Evolutionary conservation across 2,888 invertebrate genomes (phyloP).

Genomic region (Siphlonurus alternatus): DNA sequence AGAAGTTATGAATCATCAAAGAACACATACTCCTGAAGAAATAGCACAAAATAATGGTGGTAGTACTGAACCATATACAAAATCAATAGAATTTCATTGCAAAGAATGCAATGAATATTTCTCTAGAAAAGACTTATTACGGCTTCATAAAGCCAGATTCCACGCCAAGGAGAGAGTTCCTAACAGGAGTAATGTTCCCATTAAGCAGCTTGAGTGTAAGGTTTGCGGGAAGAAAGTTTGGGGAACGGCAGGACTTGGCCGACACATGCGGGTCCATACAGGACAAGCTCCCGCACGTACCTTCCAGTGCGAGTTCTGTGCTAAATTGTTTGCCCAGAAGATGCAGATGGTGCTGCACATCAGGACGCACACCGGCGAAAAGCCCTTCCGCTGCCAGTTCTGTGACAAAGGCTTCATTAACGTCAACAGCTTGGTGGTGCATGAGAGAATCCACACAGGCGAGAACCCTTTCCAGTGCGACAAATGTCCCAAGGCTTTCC

Average conservation of each 20-base stretch:
- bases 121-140: neutral
- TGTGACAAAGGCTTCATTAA: conserved; percentile 95
- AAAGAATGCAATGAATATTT: neutral
- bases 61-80: neutral
- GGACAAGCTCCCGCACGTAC: neutral
- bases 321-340: neutral
- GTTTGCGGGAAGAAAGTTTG: neutral
- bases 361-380: conserved; percentile 94
- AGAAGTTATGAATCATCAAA: neutral
- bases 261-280: neutral
- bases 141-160: neutral
- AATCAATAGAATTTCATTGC: neutral
- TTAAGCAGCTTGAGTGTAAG: neutral
- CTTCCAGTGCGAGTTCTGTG: neutral
- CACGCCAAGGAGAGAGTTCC: neutral
- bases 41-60: neutral
- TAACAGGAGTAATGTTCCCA: neutral
- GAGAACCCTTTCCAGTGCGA: neutral
- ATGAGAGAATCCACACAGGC: neutral
- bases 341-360: conserved; percentile 41
- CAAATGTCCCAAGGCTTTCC: conserved; percentile 6
- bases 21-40: neutral
- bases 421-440: neutral
- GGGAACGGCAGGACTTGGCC: neutral
- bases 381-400: conserved; percentile 89